Conservation (phyloP, 2,888 invertebrate genomes). For the Diplazon laetatorius region DNA sequence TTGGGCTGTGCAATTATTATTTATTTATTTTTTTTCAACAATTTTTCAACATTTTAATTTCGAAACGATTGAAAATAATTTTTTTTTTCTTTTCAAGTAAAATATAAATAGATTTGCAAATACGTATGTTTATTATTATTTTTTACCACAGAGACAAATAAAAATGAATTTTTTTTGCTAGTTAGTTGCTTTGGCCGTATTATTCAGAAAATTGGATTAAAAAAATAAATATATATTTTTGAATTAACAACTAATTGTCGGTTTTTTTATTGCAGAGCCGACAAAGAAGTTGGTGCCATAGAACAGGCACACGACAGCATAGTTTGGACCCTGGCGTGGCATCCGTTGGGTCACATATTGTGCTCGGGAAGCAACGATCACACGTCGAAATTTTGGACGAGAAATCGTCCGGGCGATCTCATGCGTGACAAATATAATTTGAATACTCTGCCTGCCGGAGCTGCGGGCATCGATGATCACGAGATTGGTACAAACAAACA, state of each 20-base stretch:
- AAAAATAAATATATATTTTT: no score
- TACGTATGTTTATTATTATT: no score
- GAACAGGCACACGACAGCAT: constrained; percentile 99
- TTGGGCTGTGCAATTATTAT: no score
- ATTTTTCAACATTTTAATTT: no score
- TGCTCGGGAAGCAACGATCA: constrained; percentile 99
- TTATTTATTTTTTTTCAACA: no score
- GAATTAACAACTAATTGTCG: background rate
- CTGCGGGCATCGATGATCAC: constrained; percentile 88
- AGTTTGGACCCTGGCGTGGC: constrained; percentile 99
- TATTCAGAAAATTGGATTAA: no score
- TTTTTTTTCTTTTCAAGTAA: no score
- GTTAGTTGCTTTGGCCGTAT: no score
- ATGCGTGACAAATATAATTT: constrained; percentile 99
- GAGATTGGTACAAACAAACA: constrained; percentile 84
- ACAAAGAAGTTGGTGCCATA: constrained; percentile 98
- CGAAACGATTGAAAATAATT: no score
- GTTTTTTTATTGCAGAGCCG: constrained; percentile 86
- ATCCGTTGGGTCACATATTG: constrained; percentile 98
- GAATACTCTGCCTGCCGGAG: constrained; percentile 94
- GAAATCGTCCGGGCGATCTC: constrained; percentile 98
- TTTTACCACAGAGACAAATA: no score
- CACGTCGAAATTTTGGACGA: constrained; percentile 99
- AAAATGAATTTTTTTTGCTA: no score
- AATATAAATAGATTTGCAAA: no score